These are phyloP conservation scores for Phengaris arion DNA, from an alignment of 2,888 invertebrate genomes.

Conservation along the genomic window DNA sequence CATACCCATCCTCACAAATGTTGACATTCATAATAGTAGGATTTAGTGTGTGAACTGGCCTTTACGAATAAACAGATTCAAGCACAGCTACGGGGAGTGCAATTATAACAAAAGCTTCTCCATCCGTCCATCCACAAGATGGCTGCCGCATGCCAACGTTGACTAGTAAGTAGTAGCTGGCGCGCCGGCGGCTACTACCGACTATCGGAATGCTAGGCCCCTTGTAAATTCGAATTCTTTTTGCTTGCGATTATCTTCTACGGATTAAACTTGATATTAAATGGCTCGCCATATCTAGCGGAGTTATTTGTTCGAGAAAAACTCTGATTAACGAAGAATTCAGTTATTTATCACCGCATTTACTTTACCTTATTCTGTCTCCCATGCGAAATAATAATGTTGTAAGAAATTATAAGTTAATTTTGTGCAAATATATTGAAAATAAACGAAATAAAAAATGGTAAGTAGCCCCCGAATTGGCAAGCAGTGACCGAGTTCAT, in stretches of 20 bases:
- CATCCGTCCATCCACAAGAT: slow-evolving; percentile 68
- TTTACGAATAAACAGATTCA: too few relatives aligned
- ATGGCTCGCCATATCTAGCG: slow-evolving; percentile 50
- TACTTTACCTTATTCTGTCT: background rate
- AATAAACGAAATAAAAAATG: too few relatives aligned
- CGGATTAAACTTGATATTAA: slow-evolving; percentile 30
- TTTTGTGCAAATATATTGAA: too few relatives aligned
- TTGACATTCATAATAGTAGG: too few relatives aligned
- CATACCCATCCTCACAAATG: too few relatives aligned
- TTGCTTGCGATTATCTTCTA: slow-evolving; percentile 50
- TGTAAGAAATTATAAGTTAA: background rate
- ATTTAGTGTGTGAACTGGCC: too few relatives aligned
- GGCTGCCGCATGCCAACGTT: slow-evolving; percentile 75
- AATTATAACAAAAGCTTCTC: slow-evolving; percentile 69
- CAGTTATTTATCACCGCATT: background rate
- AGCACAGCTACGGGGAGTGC: slow-evolving; percentile 42
- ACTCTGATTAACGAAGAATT: slow-evolving; percentile 21
- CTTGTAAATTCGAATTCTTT: slow-evolving; percentile 72
- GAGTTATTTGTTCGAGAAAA: slow-evolving; percentile 8
- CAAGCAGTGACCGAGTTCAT: too few relatives aligned
- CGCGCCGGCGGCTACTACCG: slow-evolving; percentile 69
- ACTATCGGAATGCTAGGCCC: slow-evolving; percentile 60
- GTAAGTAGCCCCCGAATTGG: too few relatives aligned
- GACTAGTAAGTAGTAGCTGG: slow-evolving; percentile 67
- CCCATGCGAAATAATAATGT: background rate